These are phyloP conservation scores for Eupleurogrammus muticus DNA, from an alignment of 2,797 vertebrate species.

Conservation along the genomic window DNA sequence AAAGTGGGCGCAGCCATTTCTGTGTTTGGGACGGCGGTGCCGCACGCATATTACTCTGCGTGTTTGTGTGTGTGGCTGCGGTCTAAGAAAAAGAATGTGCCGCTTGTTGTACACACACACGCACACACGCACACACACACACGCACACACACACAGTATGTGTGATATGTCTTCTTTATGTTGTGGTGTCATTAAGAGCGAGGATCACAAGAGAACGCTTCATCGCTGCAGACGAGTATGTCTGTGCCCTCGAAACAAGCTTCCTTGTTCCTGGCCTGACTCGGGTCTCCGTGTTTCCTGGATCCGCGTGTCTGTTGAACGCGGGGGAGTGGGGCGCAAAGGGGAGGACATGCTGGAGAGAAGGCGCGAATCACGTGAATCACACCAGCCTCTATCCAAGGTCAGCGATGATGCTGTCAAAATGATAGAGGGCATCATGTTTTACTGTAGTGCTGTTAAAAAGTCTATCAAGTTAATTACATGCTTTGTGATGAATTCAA, in stretches of 20 bases:
- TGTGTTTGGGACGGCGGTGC: not conserved
- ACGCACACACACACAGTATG: too few relatives aligned
- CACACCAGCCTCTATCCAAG: constrained; percentile 13
- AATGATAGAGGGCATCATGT: not conserved
- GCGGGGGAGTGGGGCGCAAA: not conserved
- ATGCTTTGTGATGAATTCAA: too few relatives aligned
- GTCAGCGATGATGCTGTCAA: constrained; percentile 13
- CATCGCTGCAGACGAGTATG: constrained; percentile 36
- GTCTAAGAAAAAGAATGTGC: constrained; percentile 34
- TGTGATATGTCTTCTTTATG: constrained; percentile 37
- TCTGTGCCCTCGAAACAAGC: constrained; percentile 33
- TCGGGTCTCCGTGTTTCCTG: constrained; percentile 24
- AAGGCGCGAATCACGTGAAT: constrained; percentile 23
- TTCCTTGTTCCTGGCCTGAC: constrained; percentile 39
- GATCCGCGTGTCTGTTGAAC: constrained; percentile 33
- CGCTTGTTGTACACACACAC: constrained; percentile 25
- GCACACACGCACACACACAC: too few relatives aligned
- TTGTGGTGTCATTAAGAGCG: constrained; percentile 39
- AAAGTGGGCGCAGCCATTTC: constrained; percentile 3
- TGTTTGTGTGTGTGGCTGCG: constrained; percentile 33
- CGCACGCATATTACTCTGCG: constrained; percentile 24
- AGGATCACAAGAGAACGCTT: constrained; percentile 38
- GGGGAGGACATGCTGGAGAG: not conserved
- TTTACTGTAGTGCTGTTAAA: too few relatives aligned
- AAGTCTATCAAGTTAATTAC: too few relatives aligned